phyloP scores from a whole-genome alignment of 1,140 invertebrate species.

The Tyrophagus putrescentiae region DNA sequence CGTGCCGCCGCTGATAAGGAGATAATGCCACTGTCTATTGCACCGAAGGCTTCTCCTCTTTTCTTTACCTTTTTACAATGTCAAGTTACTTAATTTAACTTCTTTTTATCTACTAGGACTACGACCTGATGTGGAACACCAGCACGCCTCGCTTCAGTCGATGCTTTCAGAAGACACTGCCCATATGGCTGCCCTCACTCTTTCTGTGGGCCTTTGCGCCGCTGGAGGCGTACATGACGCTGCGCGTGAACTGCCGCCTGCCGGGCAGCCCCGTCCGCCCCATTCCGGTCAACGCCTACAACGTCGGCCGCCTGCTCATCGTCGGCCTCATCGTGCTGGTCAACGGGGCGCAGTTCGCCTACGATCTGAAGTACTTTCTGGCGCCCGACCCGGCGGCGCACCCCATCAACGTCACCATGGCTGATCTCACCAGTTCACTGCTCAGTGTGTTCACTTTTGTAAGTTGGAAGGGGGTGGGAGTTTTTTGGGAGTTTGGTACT shows the following conservation, averaged over 20 bases:
- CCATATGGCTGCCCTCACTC: slow-evolving; percentile 35
- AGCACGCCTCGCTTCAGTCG: slow-evolving; percentile 29
- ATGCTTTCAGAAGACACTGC: slow-evolving; percentile 33
- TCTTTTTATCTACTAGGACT: not conserved
- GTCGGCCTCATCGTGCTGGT: not conserved
- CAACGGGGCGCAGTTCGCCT: not conserved
- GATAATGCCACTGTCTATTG: no score
- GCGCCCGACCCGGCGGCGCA: no score
- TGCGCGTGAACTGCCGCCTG: no score
- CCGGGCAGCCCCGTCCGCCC: no score
- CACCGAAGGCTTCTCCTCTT: no score
- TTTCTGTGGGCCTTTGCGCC: slow-evolving; percentile 34
- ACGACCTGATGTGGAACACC: slow-evolving; percentile 25
- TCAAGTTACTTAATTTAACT: no score
- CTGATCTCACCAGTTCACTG: no score
- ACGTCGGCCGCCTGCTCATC: slow-evolving; percentile 24
- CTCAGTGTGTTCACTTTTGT: slow-evolving; percentile 17
- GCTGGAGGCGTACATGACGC: slow-evolving; percentile 23
- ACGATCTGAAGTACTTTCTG: slow-evolving; percentile 2
- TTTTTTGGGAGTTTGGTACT: no score
- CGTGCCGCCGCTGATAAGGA: no score
- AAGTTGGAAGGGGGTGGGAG: no score
- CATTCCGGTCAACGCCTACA: slow-evolving; percentile 26
- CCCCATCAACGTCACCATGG: no score
- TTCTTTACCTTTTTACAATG: no score